Base-by-base conservation (phyloP, 2,113 vertebrate species). In the Larimichthys crocea region DNA sequence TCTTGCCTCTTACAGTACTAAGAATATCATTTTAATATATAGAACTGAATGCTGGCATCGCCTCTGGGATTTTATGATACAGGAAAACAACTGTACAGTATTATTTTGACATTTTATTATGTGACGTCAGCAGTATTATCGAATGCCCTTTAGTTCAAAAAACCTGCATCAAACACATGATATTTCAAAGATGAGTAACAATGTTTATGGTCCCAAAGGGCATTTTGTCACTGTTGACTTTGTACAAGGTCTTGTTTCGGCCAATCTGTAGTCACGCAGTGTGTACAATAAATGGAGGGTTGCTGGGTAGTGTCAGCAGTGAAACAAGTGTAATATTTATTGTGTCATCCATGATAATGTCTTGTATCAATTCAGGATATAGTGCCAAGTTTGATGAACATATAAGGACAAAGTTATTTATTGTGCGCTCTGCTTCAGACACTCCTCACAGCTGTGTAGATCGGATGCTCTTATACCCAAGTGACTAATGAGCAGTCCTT, bases 131-230 rank as follows among this genome's bases (percentile, higher is more conserved):
- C 40, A 29, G 49, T 57, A 6, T 76, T 68, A 82, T 59, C 64
- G 79, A 79, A 85, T 76, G 75, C 71, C 83, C 83, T 76, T 76
- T 49, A 76, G 62, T 77, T 79, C 66, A 80, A 74, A 85, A 35
- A 73, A 63, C 74, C 65, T 76, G 79, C 83, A 59, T 74, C 67
- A 80, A 71, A 77, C 49, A 49, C 22, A 59, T 80, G 59, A 62
- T 83, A 78, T 74, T 76, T 88, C 44, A 65, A 31, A 83, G 68
- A 83, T 35, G 61, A 40, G 61, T 63, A 56, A 53, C 50, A 31
- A 17, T 62, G 31, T 63, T 63, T 57, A 70, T 56, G 40, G 74
- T 60, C 73, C 35, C 69, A 71, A 70, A 74, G 68, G 68, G 57
- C 68, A 69, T 73, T 69, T 68, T 20, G 49, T 64, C 20, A 70